These are phyloP conservation scores for Holacanthella duospinosa DNA, from an alignment of 2,888 invertebrate species.

Conservation along the genomic window DNA sequence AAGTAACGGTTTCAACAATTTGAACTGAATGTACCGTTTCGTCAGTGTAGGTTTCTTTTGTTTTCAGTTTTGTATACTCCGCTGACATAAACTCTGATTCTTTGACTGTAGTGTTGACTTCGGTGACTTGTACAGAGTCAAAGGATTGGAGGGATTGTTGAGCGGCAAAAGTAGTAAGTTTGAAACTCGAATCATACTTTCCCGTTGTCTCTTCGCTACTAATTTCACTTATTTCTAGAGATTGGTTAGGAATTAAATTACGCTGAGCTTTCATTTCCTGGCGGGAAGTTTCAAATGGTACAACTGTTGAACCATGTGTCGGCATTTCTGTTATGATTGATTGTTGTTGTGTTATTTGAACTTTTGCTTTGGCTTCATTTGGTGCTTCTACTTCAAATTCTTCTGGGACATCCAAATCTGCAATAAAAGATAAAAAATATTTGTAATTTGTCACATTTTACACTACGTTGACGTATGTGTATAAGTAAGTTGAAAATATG, in stretches of 20 bases:
- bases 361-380: neutral
- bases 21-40: neutral
- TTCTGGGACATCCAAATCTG: neutral
- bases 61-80: constrained; percentile 9
- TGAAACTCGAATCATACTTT: neutral
- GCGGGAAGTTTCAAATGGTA: neutral
- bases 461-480: neutral
- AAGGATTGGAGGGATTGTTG: neutral
- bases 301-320: neutral
- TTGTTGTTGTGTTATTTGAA: constrained; percentile 9
- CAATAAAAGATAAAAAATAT: no score
- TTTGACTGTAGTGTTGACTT: neutral
- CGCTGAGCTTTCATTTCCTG: neutral
- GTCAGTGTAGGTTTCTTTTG: constrained; percentile 4
- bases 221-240: neutral
- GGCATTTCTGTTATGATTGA: neutral
- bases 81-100: constrained; percentile 11
- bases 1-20: neutral
- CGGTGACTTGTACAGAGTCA: constrained; percentile 8
- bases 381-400: neutral
- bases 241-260: neutral
- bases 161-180: constrained; percentile 1
- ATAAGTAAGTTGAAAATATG: no score
- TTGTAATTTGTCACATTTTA: no score
- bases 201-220: constrained; percentile 4